Evolutionary conservation across 2,113 vertebrate genomes (phyloP).

Genomic region (Laticauda laticaudata): DNA sequence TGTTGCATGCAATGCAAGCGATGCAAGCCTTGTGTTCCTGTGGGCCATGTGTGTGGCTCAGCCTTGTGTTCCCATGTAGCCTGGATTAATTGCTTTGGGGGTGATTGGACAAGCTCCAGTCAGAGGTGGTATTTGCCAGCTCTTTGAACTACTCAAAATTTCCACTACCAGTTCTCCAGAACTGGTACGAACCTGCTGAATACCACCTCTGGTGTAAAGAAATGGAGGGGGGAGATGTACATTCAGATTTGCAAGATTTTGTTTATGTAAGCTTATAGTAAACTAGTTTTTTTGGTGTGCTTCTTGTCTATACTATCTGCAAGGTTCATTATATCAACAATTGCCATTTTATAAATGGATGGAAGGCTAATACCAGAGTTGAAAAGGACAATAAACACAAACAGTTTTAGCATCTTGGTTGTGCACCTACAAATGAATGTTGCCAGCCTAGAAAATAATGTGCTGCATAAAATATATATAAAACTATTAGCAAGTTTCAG

Average conservation of each 20-base stretch:
- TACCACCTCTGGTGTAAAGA: neutral
- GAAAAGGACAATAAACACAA: neutral
- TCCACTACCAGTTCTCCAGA: too few species aligned
- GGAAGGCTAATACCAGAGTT: neutral
- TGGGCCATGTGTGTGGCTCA: too few species aligned
- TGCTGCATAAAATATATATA: neutral
- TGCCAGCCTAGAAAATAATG: neutral
- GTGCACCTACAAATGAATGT: neutral
- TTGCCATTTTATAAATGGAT: neutral
- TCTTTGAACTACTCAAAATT: too few species aligned
- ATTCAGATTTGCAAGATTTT: neutral
- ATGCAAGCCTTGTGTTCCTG: too few species aligned
- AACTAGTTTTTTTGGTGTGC: neutral
- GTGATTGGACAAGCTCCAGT: too few species aligned
- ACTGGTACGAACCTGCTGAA: too few species aligned
- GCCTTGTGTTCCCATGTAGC: too few species aligned
- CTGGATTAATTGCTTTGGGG: too few species aligned
- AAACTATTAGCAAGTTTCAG: conserved; percentile 2
- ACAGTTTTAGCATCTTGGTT: neutral
- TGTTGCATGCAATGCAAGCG: too few species aligned
- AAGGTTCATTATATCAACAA: neutral
- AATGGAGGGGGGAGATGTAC: neutral
- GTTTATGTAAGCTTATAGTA: neutral
- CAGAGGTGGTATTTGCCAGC: too few species aligned
- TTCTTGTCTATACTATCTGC: neutral